phyloP scores from a whole-genome alignment of 2,888 invertebrate genomes.

The Lasioglossum lativentre region DNA sequence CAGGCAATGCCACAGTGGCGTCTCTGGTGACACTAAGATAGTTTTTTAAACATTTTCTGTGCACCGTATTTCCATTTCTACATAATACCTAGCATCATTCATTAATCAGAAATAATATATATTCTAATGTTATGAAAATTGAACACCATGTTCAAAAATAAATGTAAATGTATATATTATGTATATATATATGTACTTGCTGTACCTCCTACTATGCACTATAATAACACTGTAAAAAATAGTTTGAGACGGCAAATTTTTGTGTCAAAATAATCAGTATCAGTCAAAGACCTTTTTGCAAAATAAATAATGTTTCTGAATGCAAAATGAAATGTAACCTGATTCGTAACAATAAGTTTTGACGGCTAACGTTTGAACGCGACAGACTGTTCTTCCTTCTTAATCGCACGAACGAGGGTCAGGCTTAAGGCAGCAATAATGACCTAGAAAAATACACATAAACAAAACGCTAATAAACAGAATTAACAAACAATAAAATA shows the following conservation, averaged over 20 bases:
- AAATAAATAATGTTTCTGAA: constrained; percentile 10
- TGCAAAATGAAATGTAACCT: not conserved
- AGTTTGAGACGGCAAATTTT: not conserved
- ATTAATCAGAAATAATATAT: too few relatives aligned
- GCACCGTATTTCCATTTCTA: not conserved
- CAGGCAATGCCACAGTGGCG: not conserved
- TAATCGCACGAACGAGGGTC: constrained; percentile 90
- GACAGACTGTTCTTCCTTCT: constrained; percentile 90
- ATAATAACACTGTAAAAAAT: not conserved
- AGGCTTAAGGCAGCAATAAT: constrained; percentile 90
- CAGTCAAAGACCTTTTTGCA: not conserved
- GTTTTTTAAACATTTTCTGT: not conserved
- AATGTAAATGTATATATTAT: not conserved
- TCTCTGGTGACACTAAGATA: not conserved
- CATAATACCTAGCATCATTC: not conserved
- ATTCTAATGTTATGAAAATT: not conserved
- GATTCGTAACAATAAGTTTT: not conserved
- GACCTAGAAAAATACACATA: constrained; percentile 85
- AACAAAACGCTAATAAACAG: not conserved
- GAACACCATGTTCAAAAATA: not conserved
- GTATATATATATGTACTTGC: not conserved
- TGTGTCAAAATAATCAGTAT: not conserved
- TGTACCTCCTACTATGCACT: not conserved
- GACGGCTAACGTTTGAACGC: constrained; percentile 85
- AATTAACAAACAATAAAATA: not conserved